A percentile compares a stretch with the other conserved stretches of the same genome.
phyloP scores from a whole-genome alignment of 2,113 vertebrate genomes.

The Serilophus lunatus region DNA sequence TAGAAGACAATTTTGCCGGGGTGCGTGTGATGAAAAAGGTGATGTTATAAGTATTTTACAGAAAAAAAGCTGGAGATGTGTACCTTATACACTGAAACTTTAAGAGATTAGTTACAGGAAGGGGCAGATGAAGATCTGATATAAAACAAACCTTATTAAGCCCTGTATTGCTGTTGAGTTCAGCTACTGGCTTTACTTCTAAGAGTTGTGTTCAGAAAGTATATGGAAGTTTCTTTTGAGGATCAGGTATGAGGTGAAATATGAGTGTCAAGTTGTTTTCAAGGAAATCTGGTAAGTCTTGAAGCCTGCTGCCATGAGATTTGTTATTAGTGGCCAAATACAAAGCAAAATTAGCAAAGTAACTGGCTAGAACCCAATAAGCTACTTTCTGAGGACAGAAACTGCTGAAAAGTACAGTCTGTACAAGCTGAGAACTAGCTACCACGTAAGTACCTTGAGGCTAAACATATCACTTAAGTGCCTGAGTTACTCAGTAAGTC shows the following conservation, averaged over 20 bases:
- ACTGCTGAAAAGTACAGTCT: not conserved
- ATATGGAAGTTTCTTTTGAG: not conserved
- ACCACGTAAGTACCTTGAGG: not conserved
- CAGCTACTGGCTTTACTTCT: not conserved
- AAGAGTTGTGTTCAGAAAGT: not conserved
- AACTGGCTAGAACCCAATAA: not conserved
- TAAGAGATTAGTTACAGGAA: not conserved
- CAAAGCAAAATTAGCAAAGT: not conserved
- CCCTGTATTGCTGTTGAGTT: not conserved
- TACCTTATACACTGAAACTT: not conserved
- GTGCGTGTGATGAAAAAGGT: not conserved
- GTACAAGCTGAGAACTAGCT: not conserved
- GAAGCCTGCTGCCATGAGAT: not conserved
- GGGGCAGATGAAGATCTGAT: not conserved
- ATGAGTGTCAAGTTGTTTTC: not conserved
- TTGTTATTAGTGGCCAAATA: not conserved
- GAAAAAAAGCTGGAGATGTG: not conserved
- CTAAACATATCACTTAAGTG: not conserved
- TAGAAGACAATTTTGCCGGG: not conserved
- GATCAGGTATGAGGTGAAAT: not conserved
- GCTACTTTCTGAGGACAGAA: not conserved
- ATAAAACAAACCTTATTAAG: not conserved
- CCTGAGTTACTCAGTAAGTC: not conserved
- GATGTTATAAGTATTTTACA: not conserved
- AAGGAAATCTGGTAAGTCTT: not conserved